Conservation (phyloP, 2,113 vertebrate species). For the Chrysemys picta region DNA sequence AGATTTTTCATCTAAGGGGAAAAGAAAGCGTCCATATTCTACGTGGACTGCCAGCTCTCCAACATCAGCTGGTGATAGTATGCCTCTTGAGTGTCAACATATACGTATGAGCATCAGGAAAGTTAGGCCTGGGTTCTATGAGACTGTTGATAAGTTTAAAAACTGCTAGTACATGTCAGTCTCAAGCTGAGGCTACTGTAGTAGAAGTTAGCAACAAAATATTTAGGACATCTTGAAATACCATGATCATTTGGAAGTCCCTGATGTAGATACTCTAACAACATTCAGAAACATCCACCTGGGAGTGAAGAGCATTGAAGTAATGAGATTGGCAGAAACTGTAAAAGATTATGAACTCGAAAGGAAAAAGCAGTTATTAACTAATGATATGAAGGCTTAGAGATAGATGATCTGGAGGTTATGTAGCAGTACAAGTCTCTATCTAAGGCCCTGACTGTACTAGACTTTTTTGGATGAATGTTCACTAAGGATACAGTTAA, state of each 20-base stretch:
- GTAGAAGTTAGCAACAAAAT: conserved; percentile 50
- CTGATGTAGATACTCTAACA: conserved; percentile 55
- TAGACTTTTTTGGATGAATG: neutral
- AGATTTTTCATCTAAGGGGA: conserved; percentile 57
- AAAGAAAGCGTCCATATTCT: conserved; percentile 68
- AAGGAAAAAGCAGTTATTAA: neutral
- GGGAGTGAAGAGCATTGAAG: neutral
- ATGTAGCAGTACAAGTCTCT: neutral
- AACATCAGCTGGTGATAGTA: fast-evolving
- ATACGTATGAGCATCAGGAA: conserved; percentile 76
- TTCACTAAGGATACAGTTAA: no score
- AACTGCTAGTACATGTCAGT: conserved; percentile 43
- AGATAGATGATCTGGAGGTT: neutral
- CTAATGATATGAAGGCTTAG: neutral
- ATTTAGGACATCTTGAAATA: conserved; percentile 67
- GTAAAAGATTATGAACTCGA: neutral
- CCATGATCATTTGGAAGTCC: conserved; percentile 51
- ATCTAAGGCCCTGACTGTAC: neutral
- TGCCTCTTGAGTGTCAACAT: conserved; percentile 70
- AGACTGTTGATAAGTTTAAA: conserved; percentile 76
- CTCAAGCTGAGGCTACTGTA: conserved; percentile 56
- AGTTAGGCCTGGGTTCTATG: conserved; percentile 75
- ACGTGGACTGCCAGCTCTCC: neutral
- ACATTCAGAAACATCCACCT: conserved; percentile 46
- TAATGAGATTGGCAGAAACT: neutral